phyloP scores from a whole-genome alignment of 2,113 vertebrate genomes.

The Sprattus sprattus region DNA sequence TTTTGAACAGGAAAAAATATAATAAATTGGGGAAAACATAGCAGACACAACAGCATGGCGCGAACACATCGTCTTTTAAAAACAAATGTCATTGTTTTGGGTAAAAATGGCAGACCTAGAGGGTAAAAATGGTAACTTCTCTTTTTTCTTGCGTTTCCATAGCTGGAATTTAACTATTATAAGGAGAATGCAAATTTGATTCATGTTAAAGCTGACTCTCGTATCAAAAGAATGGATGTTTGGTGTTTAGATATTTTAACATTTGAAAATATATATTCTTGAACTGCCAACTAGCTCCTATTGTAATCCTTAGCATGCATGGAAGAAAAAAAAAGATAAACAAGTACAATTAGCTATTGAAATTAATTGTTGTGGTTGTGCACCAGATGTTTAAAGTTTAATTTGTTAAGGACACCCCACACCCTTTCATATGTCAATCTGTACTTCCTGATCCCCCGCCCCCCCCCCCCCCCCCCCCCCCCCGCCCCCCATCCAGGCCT shows the following conservation, averaged over 20 bases:
- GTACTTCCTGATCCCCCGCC: slow-evolving; percentile 67
- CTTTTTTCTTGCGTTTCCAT: slow-evolving; percentile 71
- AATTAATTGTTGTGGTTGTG: slow-evolving; percentile 98
- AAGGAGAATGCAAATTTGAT: slow-evolving; percentile 92
- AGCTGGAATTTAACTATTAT: slow-evolving; percentile 82
- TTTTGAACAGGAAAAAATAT: slow-evolving; percentile 69
- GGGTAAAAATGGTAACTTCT: slow-evolving; percentile 65
- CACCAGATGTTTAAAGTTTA: slow-evolving; percentile 99
- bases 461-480: slow-evolving; percentile 89
- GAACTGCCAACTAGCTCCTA: slow-evolving; percentile 84
- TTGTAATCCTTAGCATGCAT: slow-evolving; percentile 99
- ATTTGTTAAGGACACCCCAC: slow-evolving; percentile 84
- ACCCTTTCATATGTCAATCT: slow-evolving; percentile 78
- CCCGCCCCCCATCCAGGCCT: slow-evolving; percentile 96
- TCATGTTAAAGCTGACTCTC: slow-evolving; percentile 93
- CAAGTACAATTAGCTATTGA: slow-evolving; percentile 92
- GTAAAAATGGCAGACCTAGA: slow-evolving; percentile 70
- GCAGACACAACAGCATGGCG: slow-evolving; percentile 81
- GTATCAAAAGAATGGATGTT: slow-evolving; percentile 98
- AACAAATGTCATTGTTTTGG: slow-evolving; percentile 68
- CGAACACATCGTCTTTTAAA: slow-evolving; percentile 61
- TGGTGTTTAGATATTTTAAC: slow-evolving; percentile 94
- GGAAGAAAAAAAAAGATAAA: slow-evolving; percentile 79
- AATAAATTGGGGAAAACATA: slow-evolving; percentile 60
- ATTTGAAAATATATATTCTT: slow-evolving; percentile 77